A percentile compares a stretch with the other conserved stretches of the same genome.
Conservation (phyloP, 2,888 invertebrate genomes). For the Lepeophtheirus nordmannii region DNA sequence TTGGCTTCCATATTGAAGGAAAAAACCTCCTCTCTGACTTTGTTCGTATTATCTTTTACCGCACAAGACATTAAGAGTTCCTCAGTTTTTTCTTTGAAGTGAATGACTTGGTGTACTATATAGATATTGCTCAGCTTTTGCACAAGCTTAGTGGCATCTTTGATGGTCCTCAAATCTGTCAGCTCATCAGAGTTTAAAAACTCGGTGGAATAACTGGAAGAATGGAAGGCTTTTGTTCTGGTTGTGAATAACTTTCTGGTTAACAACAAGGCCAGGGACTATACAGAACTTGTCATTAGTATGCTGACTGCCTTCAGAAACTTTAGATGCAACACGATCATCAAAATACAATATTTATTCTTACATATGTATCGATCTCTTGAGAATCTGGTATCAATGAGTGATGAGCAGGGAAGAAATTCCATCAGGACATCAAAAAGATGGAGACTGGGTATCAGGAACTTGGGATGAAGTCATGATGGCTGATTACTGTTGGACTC, state of each 20-base stretch:
- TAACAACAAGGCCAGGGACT: background rate
- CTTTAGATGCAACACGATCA: constrained; percentile 31
- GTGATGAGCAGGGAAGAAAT: constrained; percentile 33
- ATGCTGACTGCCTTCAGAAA: constrained; percentile 1
- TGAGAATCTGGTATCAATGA: constrained; percentile 31
- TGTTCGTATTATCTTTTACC: constrained; percentile 24
- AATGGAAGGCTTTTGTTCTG: constrained; percentile 6
- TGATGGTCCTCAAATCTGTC: constrained; percentile 26
- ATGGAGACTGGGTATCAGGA: constrained; percentile 32
- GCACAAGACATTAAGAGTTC: constrained; percentile 23
- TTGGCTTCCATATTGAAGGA: constrained; percentile 26
- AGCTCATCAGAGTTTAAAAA: constrained; percentile 26
- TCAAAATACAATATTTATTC: constrained; percentile 32
- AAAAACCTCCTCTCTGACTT: constrained; percentile 20
- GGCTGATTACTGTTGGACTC: constrained; percentile 32
- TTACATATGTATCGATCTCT: constrained; percentile 32
- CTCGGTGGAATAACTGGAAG: constrained; percentile 24
- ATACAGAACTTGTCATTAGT: background rate
- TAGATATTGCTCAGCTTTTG: constrained; percentile 25
- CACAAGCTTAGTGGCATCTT: constrained; percentile 24
- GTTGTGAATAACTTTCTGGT: background rate
- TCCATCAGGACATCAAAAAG: constrained; percentile 32
- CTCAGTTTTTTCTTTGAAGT: constrained; percentile 24
- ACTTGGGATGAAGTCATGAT: constrained; percentile 31
- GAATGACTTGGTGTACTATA: constrained; percentile 24